Percentiles rank a stretch among this genome's conserved stretches.
These are phyloP conservation scores for Scaptomyza montana DNA, from an alignment of 1,140 invertebrate species.

Conservation along the genomic window DNA sequence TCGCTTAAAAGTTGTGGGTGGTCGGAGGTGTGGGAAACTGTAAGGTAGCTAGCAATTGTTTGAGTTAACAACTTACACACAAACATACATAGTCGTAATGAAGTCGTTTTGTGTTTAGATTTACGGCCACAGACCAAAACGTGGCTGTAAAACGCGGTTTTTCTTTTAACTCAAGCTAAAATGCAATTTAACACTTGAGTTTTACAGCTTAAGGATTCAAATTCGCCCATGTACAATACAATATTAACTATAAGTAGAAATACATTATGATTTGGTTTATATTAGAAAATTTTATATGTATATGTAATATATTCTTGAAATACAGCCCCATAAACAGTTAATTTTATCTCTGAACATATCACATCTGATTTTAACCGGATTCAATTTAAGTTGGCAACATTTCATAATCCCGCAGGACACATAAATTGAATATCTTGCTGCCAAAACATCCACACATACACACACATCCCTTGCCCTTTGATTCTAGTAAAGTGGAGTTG, in stretches of 20 bases:
- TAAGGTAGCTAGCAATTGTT: constrained; percentile 10
- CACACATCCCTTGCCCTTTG: background rate
- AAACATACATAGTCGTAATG: constrained; percentile 50
- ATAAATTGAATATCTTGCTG: constrained; percentile 7
- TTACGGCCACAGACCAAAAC: constrained; percentile 51
- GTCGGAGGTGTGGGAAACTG: constrained; percentile 17
- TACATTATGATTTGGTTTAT: no score
- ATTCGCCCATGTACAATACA: background rate
- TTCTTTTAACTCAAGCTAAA: background rate
- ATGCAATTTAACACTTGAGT: background rate
- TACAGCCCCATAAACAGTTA: no score
- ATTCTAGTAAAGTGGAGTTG: background rate
- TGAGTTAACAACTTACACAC: constrained; percentile 20
- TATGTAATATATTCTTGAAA: no score
- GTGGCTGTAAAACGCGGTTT: constrained; percentile 17
- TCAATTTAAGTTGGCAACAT: background rate
- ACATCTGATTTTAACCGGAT: background rate
- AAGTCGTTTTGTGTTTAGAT: constrained; percentile 55
- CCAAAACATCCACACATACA: background rate
- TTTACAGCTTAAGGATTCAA: background rate
- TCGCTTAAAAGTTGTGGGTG: constrained; percentile 46
- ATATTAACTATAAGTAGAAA: no score
- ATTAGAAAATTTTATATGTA: no score
- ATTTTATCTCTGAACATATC: no score
- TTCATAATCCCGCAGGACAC: background rate